Conservation (phyloP, 2,113 vertebrate genomes). For the Axis porcinus region DNA sequence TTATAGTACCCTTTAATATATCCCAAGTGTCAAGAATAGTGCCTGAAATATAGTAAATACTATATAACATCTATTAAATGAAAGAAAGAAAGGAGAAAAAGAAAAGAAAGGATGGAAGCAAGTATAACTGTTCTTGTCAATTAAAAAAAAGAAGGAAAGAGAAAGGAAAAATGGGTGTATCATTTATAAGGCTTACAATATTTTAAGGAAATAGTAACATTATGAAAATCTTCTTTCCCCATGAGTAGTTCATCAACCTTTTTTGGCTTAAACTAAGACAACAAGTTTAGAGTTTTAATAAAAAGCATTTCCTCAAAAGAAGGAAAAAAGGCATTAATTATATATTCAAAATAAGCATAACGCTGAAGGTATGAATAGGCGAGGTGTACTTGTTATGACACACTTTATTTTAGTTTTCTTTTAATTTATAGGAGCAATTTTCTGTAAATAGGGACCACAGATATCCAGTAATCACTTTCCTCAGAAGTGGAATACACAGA, state of each 20-base stretch:
- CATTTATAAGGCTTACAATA: not conserved
- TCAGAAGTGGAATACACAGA: not conserved
- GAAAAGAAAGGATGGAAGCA: not conserved
- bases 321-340: not conserved
- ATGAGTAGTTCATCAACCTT: not conserved
- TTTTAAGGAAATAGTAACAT: not conserved
- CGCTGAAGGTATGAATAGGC: not conserved
- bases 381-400: not conserved
- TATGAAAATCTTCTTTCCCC: not conserved
- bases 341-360: not conserved
- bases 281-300: not conserved
- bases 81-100: not conserved
- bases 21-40: not conserved
- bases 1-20: not conserved
- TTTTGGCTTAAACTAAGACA: not conserved
- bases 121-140: not conserved
- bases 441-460: not conserved
- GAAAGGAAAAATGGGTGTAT: rapidly evolving
- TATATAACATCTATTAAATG: not conserved
- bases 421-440: not conserved
- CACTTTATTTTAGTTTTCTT: not conserved
- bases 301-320: not conserved
- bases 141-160: rapidly evolving
- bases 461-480: not conserved
- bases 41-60: no score